Evolutionary conservation across 1,140 invertebrate genomes (phyloP), one percentile per base, ranked within the genome.

Genomic region (Ericerus pela): DNA sequence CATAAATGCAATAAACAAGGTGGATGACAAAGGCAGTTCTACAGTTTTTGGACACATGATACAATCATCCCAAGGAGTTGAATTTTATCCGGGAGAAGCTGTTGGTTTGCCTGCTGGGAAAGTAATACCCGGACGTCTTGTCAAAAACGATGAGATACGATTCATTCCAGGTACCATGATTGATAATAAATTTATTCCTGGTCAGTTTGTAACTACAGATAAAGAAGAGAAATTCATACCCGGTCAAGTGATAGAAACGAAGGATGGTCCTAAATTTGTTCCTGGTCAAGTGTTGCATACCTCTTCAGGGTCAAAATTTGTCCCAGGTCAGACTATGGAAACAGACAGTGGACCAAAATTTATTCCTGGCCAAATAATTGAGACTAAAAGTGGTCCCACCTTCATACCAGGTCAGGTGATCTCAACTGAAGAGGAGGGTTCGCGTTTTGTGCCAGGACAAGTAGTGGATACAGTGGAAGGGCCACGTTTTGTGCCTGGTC

Each of bases 351-450:
- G 78, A 1, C 77, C 78, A 5, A 72, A 77, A 57, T 84, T 84
- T 64, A 76, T 82, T 28, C 79, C 81, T 4, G 81, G 81, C 27
- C 79, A 82, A 67, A 79, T 81, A 54, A 78, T 84, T 51, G 79
- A 82, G 66, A 82, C 80, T 0, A 79, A 80, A 66, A 76, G 73
- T 30, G 81, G 81, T 0, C 80, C 80, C 1, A 81, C 80, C 0
- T 83, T 83, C 63, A 82, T 83, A 60, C 81, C 81, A 0, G 81
- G 81, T 51, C 80, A 83, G 68, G 75, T 83, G n/a, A 80, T 82
- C 64, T 78, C 74, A 14, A 82, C 79, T 1, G 76, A 81, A 61
- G 77, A 82, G 61, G 79, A 79, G 68, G 79, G 79, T 2, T 80
- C 78, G 0, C 68, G 76, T 58, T 83, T 84, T 66, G 79, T 84